These are phyloP conservation scores for Prunella himalayana DNA, from an alignment of 2,113 vertebrate genomes.

Conservation along the genomic window DNA sequence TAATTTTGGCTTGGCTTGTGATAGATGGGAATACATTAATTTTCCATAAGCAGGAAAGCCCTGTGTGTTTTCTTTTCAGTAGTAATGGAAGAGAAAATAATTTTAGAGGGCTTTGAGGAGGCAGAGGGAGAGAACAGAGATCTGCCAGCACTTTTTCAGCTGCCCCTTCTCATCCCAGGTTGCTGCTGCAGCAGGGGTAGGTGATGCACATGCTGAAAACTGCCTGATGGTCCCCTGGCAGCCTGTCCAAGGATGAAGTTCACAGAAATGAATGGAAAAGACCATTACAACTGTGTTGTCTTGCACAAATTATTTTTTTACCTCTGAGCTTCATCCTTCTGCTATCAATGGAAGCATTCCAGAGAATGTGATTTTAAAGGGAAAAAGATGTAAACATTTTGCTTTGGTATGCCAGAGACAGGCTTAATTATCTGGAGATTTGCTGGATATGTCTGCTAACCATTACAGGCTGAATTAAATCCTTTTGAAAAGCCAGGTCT, in stretches of 20 bases:
- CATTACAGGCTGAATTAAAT: background rate
- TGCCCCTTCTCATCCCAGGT: background rate
- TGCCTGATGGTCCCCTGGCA: background rate
- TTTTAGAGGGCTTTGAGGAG: background rate
- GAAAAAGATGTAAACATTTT: background rate
- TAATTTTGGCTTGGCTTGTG: slow-evolving; percentile 14
- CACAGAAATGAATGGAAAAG: background rate
- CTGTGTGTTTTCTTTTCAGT: background rate
- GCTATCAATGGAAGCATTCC: background rate
- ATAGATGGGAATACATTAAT: background rate
- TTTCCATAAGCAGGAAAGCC: background rate
- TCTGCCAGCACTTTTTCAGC: background rate
- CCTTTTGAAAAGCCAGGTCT: slow-evolving; percentile 13
- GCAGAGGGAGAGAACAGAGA: background rate
- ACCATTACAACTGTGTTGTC: background rate
- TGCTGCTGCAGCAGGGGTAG: background rate
- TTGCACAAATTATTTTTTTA: background rate
- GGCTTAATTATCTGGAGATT: background rate
- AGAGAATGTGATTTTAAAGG: slow-evolving; percentile 3
- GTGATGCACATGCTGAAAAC: background rate
- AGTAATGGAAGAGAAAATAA: background rate
- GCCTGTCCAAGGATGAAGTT: background rate
- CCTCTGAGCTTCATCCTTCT: background rate
- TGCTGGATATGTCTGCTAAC: background rate
- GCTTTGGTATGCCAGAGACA: slow-evolving; percentile 9